These are phyloP conservation scores for Chromobotia macracanthus DNA, from an alignment of 2,797 vertebrate genomes.

Conservation along the genomic window DNA sequence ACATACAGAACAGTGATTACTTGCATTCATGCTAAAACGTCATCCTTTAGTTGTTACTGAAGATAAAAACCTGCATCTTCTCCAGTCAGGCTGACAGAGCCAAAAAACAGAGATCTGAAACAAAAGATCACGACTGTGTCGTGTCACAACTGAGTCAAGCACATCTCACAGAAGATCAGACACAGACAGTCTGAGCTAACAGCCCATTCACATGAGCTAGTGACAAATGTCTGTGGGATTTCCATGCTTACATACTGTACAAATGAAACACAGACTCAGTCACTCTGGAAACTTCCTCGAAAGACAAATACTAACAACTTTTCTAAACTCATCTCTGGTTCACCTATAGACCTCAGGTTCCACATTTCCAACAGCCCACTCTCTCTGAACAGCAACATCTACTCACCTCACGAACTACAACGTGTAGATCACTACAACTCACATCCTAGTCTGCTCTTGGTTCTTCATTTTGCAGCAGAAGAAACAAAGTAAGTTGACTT, in stretches of 20 bases:
- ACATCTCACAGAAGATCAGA: not conserved
- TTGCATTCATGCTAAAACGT: not conserved
- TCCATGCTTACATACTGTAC: slow-evolving; percentile 27
- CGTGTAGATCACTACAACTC: not conserved
- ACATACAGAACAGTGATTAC: too few relatives aligned
- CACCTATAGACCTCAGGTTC: too few relatives aligned
- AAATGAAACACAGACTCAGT: slow-evolving; percentile 15
- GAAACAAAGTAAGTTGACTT: slow-evolving; percentile 25
- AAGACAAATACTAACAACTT: slow-evolving; percentile 2
- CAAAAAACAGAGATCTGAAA: not conserved
- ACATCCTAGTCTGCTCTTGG: too few relatives aligned
- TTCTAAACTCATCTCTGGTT: not conserved
- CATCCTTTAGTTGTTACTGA: not conserved
- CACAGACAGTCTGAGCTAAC: too few relatives aligned
- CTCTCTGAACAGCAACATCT: not conserved
- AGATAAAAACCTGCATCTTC: not conserved
- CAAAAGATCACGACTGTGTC: not conserved
- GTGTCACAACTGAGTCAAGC: not conserved
- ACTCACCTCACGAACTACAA: not conserved
- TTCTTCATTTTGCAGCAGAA: too few relatives aligned
- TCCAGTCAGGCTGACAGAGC: not conserved
- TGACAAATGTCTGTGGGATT: slow-evolving; percentile 42
- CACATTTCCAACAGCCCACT: not conserved
- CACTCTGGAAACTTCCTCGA: slow-evolving; percentile 15
- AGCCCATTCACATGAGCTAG: slow-evolving; percentile 3